Percentiles rank a stretch among this genome's conserved stretches.
phyloP scores from a whole-genome alignment of 37 sponge, comb jelly and placozoan species.

The Halisarca cf. caerulea region DNA sequence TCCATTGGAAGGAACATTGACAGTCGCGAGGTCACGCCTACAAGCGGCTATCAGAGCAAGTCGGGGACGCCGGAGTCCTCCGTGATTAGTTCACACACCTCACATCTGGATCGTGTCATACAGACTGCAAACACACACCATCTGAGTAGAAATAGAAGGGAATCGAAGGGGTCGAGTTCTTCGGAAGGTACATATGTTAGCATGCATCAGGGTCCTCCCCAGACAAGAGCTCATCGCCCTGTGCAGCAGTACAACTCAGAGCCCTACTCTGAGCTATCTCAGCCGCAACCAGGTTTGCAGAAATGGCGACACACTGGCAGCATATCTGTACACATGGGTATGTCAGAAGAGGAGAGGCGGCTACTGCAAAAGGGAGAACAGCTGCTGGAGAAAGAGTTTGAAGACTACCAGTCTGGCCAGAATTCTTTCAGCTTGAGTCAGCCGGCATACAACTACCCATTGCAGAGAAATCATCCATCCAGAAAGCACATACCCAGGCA shows the following conservation, averaged over 20 bases:
- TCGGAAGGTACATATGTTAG: not conserved
- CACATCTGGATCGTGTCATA: not conserved
- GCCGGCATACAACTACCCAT: too few relatives aligned
- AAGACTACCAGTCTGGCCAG: not conserved
- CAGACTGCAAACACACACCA: not conserved
- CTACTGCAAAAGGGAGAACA: conserved; percentile 34
- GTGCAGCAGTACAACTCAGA: not conserved
- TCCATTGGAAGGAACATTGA: not conserved
- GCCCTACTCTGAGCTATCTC: not conserved
- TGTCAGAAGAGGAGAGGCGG: not conserved
- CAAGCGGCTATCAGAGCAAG: not conserved
- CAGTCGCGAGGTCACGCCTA: not conserved
- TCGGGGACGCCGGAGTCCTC: not conserved
- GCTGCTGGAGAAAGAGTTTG: conserved; percentile 41
- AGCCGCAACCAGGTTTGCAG: not conserved
- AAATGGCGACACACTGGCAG: not conserved
- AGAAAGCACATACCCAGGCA: too few relatives aligned
- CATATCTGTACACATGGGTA: not conserved
- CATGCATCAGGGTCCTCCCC: not conserved
- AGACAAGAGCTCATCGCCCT: not conserved
- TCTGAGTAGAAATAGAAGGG: not conserved
- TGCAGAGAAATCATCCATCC: too few relatives aligned
- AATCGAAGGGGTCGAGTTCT: conserved; percentile 17
- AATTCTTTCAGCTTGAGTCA: too few relatives aligned
- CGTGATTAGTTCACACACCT: not conserved